Evolutionary conservation across 2,888 invertebrate species (phyloP).

Genomic region (Rhabditoides inermis): DNA sequence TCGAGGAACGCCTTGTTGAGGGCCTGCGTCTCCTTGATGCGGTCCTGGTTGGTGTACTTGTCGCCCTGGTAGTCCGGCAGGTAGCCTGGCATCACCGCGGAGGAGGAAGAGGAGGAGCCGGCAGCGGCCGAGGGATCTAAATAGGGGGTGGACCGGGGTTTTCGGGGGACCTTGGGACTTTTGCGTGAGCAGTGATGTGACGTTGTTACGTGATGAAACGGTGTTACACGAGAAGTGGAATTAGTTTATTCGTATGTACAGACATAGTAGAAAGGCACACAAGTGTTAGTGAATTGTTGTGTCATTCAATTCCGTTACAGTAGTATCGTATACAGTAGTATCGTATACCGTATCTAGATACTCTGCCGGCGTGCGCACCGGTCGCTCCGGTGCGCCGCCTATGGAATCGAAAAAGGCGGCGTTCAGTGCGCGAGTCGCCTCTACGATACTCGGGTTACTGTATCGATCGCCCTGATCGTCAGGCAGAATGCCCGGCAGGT

Average conservation of each 20-base stretch:
- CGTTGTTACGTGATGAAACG: too few species aligned
- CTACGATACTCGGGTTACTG: conserved; percentile 5
- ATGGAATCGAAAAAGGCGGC: conserved; percentile 17
- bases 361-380: conserved; percentile 6
- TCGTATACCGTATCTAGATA: too few species aligned
- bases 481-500: conserved; percentile 49
- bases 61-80: conserved; percentile 47
- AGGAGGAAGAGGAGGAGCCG: conserved; percentile 10
- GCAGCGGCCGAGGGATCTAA: conserved; percentile 2
- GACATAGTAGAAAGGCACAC: too few species aligned
- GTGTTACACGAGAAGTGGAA: too few species aligned
- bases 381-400: conserved; percentile 6
- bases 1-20: conserved; percentile 40
- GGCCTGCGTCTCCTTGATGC: conserved; percentile 37
- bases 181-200: too few species aligned
- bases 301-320: too few species aligned
- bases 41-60: conserved; percentile 35
- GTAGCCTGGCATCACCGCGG: conserved; percentile 33
- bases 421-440: conserved; percentile 19
- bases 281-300: too few species aligned
- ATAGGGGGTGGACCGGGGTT: too few species aligned
- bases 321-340: too few species aligned
- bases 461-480: conserved; percentile 16
- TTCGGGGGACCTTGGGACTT: too few species aligned
- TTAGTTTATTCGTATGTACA: too few species aligned